Base-by-base conservation (phyloP, 2,888 invertebrate genomes). In the Synanthedon myopaeformis region DNA sequence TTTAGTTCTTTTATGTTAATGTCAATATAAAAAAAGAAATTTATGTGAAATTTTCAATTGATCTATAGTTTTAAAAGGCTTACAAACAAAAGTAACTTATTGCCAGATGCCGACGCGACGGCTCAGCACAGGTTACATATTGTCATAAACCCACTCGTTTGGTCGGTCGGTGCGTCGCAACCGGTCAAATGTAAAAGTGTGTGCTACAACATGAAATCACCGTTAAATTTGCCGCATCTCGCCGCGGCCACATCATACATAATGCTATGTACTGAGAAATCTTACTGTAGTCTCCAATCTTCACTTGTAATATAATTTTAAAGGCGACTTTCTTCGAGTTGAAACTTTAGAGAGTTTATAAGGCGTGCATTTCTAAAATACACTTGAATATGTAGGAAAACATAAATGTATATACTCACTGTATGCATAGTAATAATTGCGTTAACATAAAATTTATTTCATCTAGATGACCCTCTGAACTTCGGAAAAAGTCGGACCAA, bases 31-130 rank as follows among this genome's bases (percentile, higher is more conserved):
- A 23, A 8, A 35, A 35, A 0, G 35, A 35, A 35, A 35, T 35
- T 35, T 35, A 72, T 73, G 63, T 66, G 55, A 62, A 35, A 56
- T 53, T 65, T 63, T 64, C 28, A 52, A 56, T 59, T 76, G 61
- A 64, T 67, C 79, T 79, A 74, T 76, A 76, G 69, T 77, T 79
- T 75, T 70, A 77, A 77, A 23, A 74, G 67, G 69, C 72, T 76
- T 75, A 74, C 75, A 75, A 78, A 78, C 77, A 80, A 79, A 78
- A 76, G 73, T 78, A 70, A 79, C 67, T 74, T 79, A 80, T 74
- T 76, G 72, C 73, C 61, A 61, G 74, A 74, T 70, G 74, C 76
- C 74, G 68, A 66, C 72, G 74, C 74, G 68, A 66, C 72, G 74
- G 72, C 72, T 69, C 71, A 61, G 67, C 74, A 78, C 74, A 78